These are phyloP conservation scores for Biston stratarius DNA, from an alignment of 2,888 invertebrate species.

Conservation along the genomic window DNA sequence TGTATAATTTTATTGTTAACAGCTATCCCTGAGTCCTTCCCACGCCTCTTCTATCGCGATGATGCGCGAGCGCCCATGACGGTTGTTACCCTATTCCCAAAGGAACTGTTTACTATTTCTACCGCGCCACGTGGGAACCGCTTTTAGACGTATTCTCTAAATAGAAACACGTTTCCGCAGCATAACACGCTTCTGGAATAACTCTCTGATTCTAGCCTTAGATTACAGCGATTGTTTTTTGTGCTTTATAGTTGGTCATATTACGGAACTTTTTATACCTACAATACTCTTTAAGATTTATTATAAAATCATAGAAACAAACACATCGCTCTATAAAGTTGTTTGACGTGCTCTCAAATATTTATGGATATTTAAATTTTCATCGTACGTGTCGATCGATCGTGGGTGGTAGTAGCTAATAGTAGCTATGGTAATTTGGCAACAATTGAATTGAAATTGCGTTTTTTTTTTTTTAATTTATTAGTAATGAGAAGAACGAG, in stretches of 20 bases:
- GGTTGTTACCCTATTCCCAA: slow-evolving; percentile 53
- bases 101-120: slow-evolving; percentile 45
- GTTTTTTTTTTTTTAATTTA: too few species aligned
- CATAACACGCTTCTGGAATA: slow-evolving; percentile 35
- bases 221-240: slow-evolving; percentile 25
- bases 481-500: too few species aligned
- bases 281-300: not conserved
- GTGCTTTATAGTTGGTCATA: not conserved
- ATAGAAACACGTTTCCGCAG: slow-evolving; percentile 41
- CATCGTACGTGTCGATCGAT: slow-evolving; percentile 14
- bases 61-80: slow-evolving; percentile 52
- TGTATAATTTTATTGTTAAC: not conserved
- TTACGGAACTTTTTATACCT: not conserved
- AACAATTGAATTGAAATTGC: too few species aligned
- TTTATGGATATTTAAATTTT: slow-evolving; percentile 37
- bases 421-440: not conserved
- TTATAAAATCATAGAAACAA: not conserved
- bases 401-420: slow-evolving; percentile 4
- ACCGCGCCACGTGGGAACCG: slow-evolving; percentile 46
- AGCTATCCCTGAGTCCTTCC: slow-evolving; percentile 42
- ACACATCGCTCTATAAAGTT: slow-evolving; percentile 5
- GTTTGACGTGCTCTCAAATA: slow-evolving; percentile 36
- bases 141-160: slow-evolving; percentile 41
- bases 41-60: slow-evolving; percentile 36
- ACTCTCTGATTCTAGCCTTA: slow-evolving; percentile 27